A percentile compares a stretch with the other conserved stretches of the same genome.
These are phyloP conservation scores for Cryptomyrus ogoouensis DNA, from an alignment of 2,113 vertebrate species.

Conservation along the genomic window DNA sequence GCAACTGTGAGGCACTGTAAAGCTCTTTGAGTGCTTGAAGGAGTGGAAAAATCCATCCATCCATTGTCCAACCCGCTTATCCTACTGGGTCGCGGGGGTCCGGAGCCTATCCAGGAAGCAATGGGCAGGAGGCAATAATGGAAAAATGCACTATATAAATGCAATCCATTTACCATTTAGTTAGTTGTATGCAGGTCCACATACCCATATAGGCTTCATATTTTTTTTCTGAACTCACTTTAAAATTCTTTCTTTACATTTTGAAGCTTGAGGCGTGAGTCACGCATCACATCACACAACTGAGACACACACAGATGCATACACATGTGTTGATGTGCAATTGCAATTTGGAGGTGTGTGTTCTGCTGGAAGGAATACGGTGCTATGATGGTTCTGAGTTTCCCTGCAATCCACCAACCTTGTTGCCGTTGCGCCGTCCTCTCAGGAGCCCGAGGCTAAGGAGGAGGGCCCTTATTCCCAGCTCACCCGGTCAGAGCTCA, in stretches of 20 bases:
- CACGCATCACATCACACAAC: neutral
- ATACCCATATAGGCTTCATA: neutral
- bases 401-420: neutral
- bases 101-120: too few species aligned
- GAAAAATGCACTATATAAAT: too few species aligned
- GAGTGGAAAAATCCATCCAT: too few species aligned
- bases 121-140: too few species aligned
- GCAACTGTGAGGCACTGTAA: too few species aligned
- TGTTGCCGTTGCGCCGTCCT: neutral
- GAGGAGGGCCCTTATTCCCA: constrained; percentile 73
- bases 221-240: neutral
- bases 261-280: neutral
- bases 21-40: too few species aligned
- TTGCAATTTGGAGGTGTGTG: neutral
- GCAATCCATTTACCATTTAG: too few species aligned
- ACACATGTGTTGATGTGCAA: neutral
- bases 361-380: neutral
- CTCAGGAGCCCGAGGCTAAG: constrained; percentile 36
- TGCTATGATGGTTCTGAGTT: neutral
- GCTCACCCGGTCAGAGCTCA: constrained; percentile 80
- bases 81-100: too few species aligned
- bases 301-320: neutral
- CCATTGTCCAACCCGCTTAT: too few species aligned
- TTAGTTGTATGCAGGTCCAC: neutral
- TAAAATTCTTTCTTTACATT: neutral